phyloP scores from a whole-genome alignment of 2,113 vertebrate species.

The Rana temporaria region DNA sequence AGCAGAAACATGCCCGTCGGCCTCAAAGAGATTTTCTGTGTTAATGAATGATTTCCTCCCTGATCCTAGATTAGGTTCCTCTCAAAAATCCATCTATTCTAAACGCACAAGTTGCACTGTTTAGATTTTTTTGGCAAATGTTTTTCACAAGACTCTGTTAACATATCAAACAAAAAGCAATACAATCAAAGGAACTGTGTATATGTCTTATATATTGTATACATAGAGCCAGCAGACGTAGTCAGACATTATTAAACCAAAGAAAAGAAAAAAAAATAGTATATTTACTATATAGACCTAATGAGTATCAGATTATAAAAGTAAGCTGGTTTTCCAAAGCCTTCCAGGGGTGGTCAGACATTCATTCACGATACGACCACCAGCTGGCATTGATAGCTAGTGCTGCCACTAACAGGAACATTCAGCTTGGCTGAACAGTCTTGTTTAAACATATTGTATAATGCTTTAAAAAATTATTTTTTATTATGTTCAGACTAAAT shows the following conservation, averaged over 20 bases:
- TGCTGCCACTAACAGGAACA: no score
- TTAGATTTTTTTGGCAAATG: conserved; percentile 20
- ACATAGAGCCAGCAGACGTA: background rate
- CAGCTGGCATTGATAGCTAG: no score
- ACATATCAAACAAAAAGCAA: conserved; percentile 20
- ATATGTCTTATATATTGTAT: background rate
- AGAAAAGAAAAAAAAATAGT: background rate
- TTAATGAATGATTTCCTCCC: conserved; percentile 25
- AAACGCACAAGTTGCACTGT: conserved; percentile 21
- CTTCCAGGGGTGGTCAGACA: no score
- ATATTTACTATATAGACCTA: background rate
- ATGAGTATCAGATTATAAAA: background rate
- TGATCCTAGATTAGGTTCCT: background rate
- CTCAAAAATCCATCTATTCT: background rate
- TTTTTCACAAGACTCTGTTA: conserved; percentile 18
- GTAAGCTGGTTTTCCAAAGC: background rate
- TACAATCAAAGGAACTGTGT: conserved; percentile 12
- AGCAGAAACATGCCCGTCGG: conserved; percentile 1
- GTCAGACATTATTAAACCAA: background rate
- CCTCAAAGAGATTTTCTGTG: conserved; percentile 22
- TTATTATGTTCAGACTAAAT: no score
- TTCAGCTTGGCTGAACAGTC: no score
- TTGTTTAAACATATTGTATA: no score
- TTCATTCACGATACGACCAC: no score
- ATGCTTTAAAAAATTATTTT: no score